Evolutionary conservation across 2,797 vertebrate species (phyloP).

Genomic region (Labeo calbasu): DNA sequence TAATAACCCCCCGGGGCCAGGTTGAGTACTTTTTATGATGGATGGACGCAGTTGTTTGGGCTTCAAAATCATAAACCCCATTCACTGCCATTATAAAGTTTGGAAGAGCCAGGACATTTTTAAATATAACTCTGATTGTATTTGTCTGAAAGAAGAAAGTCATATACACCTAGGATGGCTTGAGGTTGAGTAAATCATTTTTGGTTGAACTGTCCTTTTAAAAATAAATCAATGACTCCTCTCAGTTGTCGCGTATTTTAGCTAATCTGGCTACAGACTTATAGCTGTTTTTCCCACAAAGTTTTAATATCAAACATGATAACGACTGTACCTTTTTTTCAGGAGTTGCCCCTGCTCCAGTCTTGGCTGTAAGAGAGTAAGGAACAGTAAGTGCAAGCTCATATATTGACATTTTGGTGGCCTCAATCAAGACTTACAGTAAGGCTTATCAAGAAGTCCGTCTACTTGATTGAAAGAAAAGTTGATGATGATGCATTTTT

Average conservation of each 20-base stretch:
- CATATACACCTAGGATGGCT: too few relatives aligned
- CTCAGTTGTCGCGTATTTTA: background rate
- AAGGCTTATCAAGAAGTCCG: background rate
- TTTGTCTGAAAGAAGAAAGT: too few relatives aligned
- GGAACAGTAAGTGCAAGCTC: constrained; percentile 28
- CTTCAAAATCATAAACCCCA: too few relatives aligned
- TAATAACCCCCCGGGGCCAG: too few relatives aligned
- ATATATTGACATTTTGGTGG: background rate
- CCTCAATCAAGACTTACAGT: background rate
- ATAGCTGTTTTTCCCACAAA: background rate
- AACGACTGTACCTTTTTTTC: constrained; percentile 61
- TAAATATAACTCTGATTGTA: too few relatives aligned
- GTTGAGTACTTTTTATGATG: too few relatives aligned
- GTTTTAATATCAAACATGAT: background rate
- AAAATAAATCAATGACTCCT: constrained; percentile 9
- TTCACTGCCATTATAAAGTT: too few relatives aligned
- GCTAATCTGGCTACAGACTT: background rate
- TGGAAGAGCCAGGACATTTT: too few relatives aligned
- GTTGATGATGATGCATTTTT: background rate
- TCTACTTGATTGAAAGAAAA: constrained; percentile 17
- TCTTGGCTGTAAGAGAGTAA: constrained; percentile 55
- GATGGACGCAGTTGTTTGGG: too few relatives aligned
- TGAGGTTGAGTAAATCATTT: too few relatives aligned
- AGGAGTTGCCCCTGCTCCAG: constrained; percentile 48
- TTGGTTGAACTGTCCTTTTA: too few relatives aligned